Evolutionary conservation across 2,797 vertebrate genomes (phyloP).

Genomic region (Alauda arvensis): DNA sequence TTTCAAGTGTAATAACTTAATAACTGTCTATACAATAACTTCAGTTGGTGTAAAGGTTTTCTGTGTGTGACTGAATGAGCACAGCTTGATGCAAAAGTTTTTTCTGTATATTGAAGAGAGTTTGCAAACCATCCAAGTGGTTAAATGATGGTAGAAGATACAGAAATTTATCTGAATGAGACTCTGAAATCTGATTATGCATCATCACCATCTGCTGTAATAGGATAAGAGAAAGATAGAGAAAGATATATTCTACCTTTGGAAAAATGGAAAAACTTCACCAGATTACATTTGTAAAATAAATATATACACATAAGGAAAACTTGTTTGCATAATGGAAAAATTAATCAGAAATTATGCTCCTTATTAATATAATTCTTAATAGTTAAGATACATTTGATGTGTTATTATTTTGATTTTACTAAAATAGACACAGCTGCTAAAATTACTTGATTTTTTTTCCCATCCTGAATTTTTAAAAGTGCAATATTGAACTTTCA

Average conservation of each 20-base stretch:
- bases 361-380: neutral
- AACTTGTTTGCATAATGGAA: neutral
- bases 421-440: constrained; percentile 1
- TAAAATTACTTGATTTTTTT: neutral
- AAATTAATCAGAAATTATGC: neutral
- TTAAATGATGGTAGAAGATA: constrained; percentile 53
- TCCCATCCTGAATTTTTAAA: neutral
- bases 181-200: constrained; percentile 61
- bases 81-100: constrained; percentile 61
- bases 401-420: neutral
- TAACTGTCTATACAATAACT: neutral
- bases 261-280: neutral
- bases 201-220: constrained; percentile 53
- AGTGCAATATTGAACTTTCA: neutral
- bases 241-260: neutral
- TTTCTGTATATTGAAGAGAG: constrained; percentile 59
- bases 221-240: constrained; percentile 21
- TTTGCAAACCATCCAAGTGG: constrained; percentile 73
- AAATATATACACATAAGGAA: neutral
- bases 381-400: neutral
- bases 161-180: constrained; percentile 57
- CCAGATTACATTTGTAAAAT: neutral
- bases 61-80: constrained; percentile 62
- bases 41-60: constrained; percentile 20
- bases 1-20: neutral